Conservation (phyloP, 2,113 vertebrate species). For the Microcebus lehilahytsara region DNA sequence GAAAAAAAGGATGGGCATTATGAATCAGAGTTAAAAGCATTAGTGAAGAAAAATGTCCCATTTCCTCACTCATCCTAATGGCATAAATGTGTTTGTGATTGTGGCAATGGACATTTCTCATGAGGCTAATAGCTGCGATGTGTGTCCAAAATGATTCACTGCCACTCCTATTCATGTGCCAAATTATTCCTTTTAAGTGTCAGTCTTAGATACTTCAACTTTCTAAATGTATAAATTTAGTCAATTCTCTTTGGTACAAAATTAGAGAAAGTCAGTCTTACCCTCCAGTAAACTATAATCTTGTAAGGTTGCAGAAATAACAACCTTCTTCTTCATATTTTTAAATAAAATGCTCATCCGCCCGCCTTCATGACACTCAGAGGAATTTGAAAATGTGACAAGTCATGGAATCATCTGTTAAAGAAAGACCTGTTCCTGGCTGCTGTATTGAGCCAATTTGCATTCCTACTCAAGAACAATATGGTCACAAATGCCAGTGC, state of each 20-base stretch:
- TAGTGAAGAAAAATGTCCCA: conserved; percentile 79
- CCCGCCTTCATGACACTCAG: not conserved
- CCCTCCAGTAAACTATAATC: conserved; percentile 38
- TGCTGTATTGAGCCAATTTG: not conserved
- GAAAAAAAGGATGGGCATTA: conserved; percentile 67
- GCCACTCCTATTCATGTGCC: not conserved
- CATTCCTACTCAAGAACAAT: conserved; percentile 31
- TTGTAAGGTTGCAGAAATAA: conserved; percentile 21
- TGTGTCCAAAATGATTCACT: conserved; percentile 38
- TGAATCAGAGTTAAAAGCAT: conserved; percentile 74
- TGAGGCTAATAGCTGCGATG: conserved; percentile 65
- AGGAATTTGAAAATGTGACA: conserved; percentile 39
- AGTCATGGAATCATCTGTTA: conserved; percentile 26
- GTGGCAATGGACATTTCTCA: conserved; percentile 70
- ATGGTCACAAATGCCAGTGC: conserved; percentile 29
- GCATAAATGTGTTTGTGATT: conserved; percentile 77
- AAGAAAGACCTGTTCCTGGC: conserved; percentile 19
- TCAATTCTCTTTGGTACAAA: conserved; percentile 16
- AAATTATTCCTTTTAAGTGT: conserved; percentile 33
- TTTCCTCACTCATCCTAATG: conserved; percentile 72
- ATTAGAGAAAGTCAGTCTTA: not conserved
- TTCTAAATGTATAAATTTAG: conserved; percentile 14
- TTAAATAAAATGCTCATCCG: conserved; percentile 42
- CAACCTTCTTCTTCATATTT: not conserved
- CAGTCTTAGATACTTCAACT: conserved; percentile 41